Base-by-base conservation (phyloP, 2,797 vertebrate species). In the Gymnoscopelus braueri region DNA sequence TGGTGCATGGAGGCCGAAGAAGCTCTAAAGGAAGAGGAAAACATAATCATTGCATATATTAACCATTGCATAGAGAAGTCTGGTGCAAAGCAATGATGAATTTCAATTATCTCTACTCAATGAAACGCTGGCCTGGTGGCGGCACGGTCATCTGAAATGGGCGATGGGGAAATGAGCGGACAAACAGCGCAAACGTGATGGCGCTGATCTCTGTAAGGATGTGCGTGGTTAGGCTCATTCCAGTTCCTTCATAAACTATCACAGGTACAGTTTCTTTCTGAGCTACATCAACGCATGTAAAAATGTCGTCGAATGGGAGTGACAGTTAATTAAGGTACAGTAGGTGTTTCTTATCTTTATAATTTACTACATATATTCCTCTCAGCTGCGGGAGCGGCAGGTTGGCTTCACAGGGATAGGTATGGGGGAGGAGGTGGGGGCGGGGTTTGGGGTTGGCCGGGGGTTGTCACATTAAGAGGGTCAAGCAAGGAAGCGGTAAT, bases 51-150 rank as follows among this genome's bases (percentile, higher is more conserved):
- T 92, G 92, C 93, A 93, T 93, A 91, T 92, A 86, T 82, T 71
- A 78, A 83, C 88, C 75, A 69, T 93, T 95, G 94, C 94, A 94
- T 94, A 94, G 94, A 93, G 82, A 94, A 93, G 91, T 92, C 75
- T 79, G 86, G 87, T 63, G 88, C 86, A 80, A 89, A 88, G 51
- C 3, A 58, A 68, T 24, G 49, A 51, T 44, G 9, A n/a, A n/a
- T n/a, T 26, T 2, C 5, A 44, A 44, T 44, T 6, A 44, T 7
- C 39, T n/a, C 39, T 10, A 44, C 39, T 9, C 39, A 44, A 44
- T 9, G 39, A 44, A 7, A 44, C 9, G 7, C 9, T 44, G 39
- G 9, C 39, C 39, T 9, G 39, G 1, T 44, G 39, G 39, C 39
- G 39, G 39, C 39, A 44, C 39, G 39, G 9, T 9, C 39, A 9